Evolutionary conservation across 2,797 vertebrate genomes (phyloP).

Genomic region (Acanthurus leucopareius): DNA sequence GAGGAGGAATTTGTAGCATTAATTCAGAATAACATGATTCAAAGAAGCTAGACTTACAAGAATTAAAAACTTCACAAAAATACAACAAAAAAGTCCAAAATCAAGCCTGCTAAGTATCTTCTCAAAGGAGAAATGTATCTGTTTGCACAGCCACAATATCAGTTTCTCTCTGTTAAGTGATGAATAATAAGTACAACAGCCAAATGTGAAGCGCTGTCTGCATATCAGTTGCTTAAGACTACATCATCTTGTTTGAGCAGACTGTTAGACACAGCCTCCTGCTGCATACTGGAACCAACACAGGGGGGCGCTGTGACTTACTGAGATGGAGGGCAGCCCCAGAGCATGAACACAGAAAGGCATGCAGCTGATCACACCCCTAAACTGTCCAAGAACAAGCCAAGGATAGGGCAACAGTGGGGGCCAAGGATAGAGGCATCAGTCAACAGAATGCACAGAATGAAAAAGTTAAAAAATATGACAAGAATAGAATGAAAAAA

Average conservation of each 20-base stretch:
- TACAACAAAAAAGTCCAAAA: not conserved
- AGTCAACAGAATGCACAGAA: slow-evolving; percentile 60
- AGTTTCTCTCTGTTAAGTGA: not conserved
- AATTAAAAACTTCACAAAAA: slow-evolving; percentile 1
- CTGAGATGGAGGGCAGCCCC: slow-evolving; percentile 84
- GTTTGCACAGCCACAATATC: not conserved
- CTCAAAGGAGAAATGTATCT: slow-evolving; percentile 3
- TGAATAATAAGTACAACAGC: not conserved
- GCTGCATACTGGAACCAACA: slow-evolving; percentile 66
- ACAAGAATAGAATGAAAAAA: slow-evolving; percentile 47
- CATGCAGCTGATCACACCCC: slow-evolving; percentile 86
- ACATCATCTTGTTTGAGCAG: slow-evolving; percentile 36
- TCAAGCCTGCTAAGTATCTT: not conserved
- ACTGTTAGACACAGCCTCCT: slow-evolving; percentile 26
- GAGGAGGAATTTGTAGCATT: slow-evolving; percentile 11
- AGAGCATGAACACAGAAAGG: slow-evolving; percentile 85
- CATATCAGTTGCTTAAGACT: slow-evolving; percentile 31
- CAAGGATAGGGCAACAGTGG: slow-evolving; percentile 74
- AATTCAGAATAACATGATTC: not conserved
- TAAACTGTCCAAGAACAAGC: slow-evolving; percentile 88
- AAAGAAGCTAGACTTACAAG: not conserved
- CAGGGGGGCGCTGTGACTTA: slow-evolving; percentile 87
- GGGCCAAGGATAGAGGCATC: slow-evolving; percentile 62
- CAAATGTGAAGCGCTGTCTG: slow-evolving; percentile 14
- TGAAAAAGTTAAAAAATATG: slow-evolving; percentile 35